Evolutionary conservation across 1,140 invertebrate species (phyloP), one percentile per base, ranked within the genome.

Genomic region (Chlorops oryzae): DNA sequence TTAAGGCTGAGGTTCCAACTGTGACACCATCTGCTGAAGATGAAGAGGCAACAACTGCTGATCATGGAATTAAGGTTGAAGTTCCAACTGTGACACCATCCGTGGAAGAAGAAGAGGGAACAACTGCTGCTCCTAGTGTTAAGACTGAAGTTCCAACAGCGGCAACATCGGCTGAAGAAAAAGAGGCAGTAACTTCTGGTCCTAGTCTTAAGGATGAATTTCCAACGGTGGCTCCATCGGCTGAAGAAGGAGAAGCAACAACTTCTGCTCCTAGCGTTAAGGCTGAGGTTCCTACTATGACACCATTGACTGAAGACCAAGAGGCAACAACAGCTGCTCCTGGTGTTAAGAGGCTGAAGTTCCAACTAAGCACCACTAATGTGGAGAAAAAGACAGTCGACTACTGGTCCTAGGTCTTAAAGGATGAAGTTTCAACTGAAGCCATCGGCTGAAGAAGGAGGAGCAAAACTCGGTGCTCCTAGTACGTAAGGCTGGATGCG

Each of bases 101-200:
- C 13, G 12, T 13, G 4, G 44, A 46, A 39, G 42, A 44, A 34
- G 17, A 17, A 23, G 38, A 34, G 27, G 20, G 12, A 12, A 24
- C 34, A 15, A 23, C 61, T 1, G 28, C 50, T 51, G 32, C 25
- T 25, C 38, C 51, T 25, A 51, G 52, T 47, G 34, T 54, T 22
- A 47, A 27, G 10, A 48, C 48, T 38, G 55, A 48, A 13, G 43
- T 49, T 5, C 18, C 45, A 38, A 49, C 56, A 15, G 47, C 22
- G 10, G 5, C 22, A 24, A 21, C 42, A 24, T n/a, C 3, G 12
- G 42, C 3, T 18, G 20, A 43, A 22, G 20, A 12, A 43, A 10
- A 13, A 21, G 41, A 22, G 6, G 15, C 37, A 9, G 9, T 17
- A 38, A 5, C 17, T 13, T 38, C 37, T 28, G 27, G 5, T 18